Conservation (phyloP, 2,888 invertebrate genomes). For the Aspidapion aeneum region DNA sequence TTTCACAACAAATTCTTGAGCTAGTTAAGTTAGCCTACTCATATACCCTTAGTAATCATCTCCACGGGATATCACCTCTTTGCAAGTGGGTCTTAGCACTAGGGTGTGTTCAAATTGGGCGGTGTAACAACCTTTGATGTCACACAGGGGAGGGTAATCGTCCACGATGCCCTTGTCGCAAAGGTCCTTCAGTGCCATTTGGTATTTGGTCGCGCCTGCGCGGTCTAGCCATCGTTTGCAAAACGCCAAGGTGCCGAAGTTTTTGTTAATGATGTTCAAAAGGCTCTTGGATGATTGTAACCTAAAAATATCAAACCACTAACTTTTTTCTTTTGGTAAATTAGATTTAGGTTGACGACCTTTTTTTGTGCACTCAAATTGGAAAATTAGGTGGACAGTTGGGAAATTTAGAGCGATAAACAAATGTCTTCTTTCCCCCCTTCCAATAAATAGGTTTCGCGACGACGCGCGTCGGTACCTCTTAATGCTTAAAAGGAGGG, state of each 20-base stretch:
- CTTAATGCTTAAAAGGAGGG: no score
- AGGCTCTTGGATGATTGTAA: constrained; percentile 91
- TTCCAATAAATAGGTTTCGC: no score
- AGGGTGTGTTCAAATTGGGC: constrained; percentile 99
- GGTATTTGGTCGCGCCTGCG: constrained; percentile 93
- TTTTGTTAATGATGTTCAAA: constrained; percentile 89
- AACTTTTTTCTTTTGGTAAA: no score
- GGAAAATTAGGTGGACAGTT: no score
- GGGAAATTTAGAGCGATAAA: no score
- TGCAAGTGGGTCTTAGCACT: constrained; percentile 94
- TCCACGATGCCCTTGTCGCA: constrained; percentile 98
- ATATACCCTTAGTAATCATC: constrained; percentile 75
- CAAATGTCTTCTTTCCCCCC: no score
- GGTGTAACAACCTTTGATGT: constrained; percentile 95
- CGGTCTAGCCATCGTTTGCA: constrained; percentile 99
- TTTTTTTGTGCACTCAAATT: no score
- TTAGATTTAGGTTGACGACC: no score
- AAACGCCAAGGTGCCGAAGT: constrained; percentile 97
- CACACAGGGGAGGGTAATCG: constrained; percentile 97
- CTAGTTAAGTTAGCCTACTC: no score
- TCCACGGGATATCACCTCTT: constrained; percentile 96
- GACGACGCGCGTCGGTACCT: no score
- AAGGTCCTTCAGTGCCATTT: constrained; percentile 97
- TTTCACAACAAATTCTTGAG: no score
- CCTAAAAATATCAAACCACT: constrained; percentile 53